These are phyloP conservation scores for Palythoa heliodiscus DNA, from an alignment of 92 coral and sea anemone species.

Conservation along the genomic window DNA sequence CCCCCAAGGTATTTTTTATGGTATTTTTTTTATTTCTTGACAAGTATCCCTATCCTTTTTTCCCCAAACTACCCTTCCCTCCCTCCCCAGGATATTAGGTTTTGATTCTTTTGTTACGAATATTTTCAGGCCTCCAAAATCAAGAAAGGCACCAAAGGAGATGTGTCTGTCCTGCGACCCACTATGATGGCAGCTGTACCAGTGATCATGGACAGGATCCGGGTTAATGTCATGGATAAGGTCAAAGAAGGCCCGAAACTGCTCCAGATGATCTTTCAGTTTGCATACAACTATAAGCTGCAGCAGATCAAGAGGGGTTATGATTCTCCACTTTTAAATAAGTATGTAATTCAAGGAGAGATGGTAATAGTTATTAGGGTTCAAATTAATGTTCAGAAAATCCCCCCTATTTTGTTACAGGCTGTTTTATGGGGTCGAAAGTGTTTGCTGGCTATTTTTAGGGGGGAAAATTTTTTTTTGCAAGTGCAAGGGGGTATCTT, in stretches of 20 bases:
- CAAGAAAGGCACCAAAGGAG: constrained; percentile 97
- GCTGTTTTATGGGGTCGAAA: no score
- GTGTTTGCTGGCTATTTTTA: no score
- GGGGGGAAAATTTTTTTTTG: no score
- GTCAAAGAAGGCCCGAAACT: constrained; percentile 94
- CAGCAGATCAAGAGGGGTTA: constrained; percentile 91
- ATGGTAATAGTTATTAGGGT: background rate
- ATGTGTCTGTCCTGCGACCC: constrained; percentile 86
- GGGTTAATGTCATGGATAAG: constrained; percentile 93
- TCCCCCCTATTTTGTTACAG: no score
- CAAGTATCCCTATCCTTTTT: no score
- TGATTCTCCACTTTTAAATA: constrained; percentile 94
- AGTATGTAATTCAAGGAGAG: constrained; percentile 38
- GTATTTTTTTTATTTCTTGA: no score
- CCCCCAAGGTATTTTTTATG: no score
- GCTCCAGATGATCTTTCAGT: constrained; percentile 82
- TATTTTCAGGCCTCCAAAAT: constrained; percentile 83
- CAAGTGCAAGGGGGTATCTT: no score
- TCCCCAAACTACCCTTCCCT: no score
- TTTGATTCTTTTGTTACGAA: background rate
- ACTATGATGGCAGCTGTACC: constrained; percentile 98
- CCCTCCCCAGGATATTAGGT: no score
- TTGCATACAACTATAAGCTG: constrained; percentile 94
- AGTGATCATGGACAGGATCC: constrained; percentile 94
- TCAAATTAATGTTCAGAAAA: no score